Evolutionary conservation across 2,113 vertebrate genomes (phyloP).

Genomic region (Calyptomena viridis): DNA sequence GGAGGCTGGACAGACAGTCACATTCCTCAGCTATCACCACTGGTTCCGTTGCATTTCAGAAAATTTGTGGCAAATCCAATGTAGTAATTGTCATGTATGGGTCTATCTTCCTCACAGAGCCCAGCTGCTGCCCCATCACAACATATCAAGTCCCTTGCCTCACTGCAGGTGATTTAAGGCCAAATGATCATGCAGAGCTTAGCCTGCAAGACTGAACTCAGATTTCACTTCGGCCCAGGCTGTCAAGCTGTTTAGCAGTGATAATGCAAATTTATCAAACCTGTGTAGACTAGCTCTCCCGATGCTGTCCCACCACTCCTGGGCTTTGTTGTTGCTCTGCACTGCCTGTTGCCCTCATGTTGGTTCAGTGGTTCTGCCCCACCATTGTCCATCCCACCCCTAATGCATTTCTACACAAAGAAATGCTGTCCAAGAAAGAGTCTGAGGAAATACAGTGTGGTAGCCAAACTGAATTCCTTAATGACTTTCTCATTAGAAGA

Average conservation of each 20-base stretch:
- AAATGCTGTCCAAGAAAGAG: background rate
- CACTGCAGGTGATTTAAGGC: background rate
- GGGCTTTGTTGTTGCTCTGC: background rate
- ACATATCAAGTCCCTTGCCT: background rate
- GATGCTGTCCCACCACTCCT: background rate
- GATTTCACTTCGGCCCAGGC: background rate
- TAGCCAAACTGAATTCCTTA: slow-evolving; percentile 47
- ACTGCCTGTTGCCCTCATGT: rapidly evolving
- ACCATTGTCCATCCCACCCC: background rate
- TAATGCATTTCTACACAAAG: background rate
- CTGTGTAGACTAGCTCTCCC: background rate
- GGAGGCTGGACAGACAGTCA: background rate
- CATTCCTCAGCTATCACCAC: background rate
- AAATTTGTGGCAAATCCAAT: background rate
- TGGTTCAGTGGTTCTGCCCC: background rate
- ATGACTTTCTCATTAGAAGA: slow-evolving; percentile 46
- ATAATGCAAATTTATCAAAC: background rate
- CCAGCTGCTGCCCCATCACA: background rate
- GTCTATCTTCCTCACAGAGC: background rate
- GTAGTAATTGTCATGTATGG: background rate
- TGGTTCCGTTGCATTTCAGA: background rate
- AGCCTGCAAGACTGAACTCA: background rate
- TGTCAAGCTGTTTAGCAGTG: background rate
- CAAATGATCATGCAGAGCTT: background rate
- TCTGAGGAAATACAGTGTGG: slow-evolving; percentile 19